Evolutionary conservation across 2,113 vertebrate genomes (phyloP), one percentile per base, ranked within the genome.

Genomic region (Pyrgilauda ruficollis): DNA sequence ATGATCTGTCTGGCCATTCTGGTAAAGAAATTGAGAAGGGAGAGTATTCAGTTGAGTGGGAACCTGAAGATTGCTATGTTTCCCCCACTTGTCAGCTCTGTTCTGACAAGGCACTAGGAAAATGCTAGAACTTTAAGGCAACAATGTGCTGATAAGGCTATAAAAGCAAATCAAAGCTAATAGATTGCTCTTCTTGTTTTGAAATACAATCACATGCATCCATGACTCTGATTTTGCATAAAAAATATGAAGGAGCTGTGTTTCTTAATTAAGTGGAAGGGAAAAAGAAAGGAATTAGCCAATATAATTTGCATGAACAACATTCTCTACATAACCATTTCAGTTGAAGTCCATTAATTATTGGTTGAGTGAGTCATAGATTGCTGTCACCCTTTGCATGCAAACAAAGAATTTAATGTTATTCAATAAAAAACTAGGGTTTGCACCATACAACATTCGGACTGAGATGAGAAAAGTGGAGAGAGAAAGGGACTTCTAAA

Each of bases 281-380:
- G 1, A 6, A 59, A 85, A 87, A 90, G 85, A 89, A 53, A 31
- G 3, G 6, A 89, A 44, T 77, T 75, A 88, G 15, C 31, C 63
- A 67, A 64, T 87, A 87, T 85, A 3, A 82, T 93, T 91, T 94
- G 44, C 93, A 87, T 85, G 81, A 93, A 87, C n/a, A 84, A 70
- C 31, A 49, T 82, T 82, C 27, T 82, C 35, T 89, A 64, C 26
- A 72, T 78, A 85, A 74, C 23, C 7, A 70, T 79, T 84, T 84
- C 66, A 53, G 82, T 41, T 64, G 66, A 87, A 91, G 80, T 85
- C 49, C 78, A 83, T 93, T 95, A 90, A 87, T 94, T 93, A 73
- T 44, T 96, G 22, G 24, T 73, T 79, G 62, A 94, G 39, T 83
- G 62, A 94, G 39, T 83, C 74, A 82, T 73, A 91, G 82, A 87